Base-by-base conservation (phyloP, 1,140 invertebrate species). In the Camponotus pennsylvanicus region DNA sequence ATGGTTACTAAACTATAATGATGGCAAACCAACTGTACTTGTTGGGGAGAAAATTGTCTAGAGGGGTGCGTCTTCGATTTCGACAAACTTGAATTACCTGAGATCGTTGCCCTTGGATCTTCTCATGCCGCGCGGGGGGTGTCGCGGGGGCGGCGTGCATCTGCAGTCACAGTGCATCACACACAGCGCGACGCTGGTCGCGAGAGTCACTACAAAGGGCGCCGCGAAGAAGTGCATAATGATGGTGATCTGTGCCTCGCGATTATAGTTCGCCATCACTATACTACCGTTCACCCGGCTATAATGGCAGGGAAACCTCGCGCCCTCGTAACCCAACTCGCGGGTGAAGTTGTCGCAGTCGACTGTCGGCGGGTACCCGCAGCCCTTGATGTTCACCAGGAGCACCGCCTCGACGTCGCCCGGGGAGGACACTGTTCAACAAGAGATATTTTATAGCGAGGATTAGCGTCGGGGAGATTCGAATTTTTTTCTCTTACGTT, bases 321-420 rank as follows among this genome's bases (percentile, higher is more conserved):
- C 96, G 78, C 97, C 97, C 88, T 97, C 97, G 89, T 96, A 96
- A 73, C 97, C 98, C 91, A 97, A 97, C 84, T 96, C 96, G 42
- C 96, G 96, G 55, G 97, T 98, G 93, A 98, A 98, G 90, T 98
- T 97, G 88, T 97, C 96, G 94, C 98, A 98, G 91, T 97, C 96
- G n/a, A 98, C 97, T 34, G 95, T 96, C 27, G 98, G 98, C 66
- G 98, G 98, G 94, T 98, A 98, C n/a, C 98, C 98, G 94, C 98
- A 98, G 6, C 98, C 98, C 93, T 97, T 98, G 92, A 97, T 97
- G 94, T 98, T 98, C 75, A 98, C 97, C 78, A 97, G 94, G 7
- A 98, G 95, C 27, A 97, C 96, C 18, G 97, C 97, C 90, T 97
- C 97, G 75, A 96, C 95, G 59, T 93, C 90, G 57, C 91, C 92